These are phyloP conservation scores for Dynastes grantii DNA, from an alignment of 2,888 invertebrate species.

Conservation along the genomic window DNA sequence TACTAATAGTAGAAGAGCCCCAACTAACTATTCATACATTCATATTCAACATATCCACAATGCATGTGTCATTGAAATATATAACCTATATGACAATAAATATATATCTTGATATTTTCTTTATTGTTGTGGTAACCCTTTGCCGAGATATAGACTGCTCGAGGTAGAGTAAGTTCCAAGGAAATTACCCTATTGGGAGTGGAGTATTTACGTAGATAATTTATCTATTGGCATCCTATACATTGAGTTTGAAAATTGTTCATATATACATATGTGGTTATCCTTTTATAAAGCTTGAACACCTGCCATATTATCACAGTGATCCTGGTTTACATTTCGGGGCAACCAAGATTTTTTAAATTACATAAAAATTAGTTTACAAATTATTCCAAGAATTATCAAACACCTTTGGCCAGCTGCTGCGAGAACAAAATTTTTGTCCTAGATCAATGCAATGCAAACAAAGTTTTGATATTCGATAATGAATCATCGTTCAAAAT, in stretches of 20 bases:
- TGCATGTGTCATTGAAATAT: slow-evolving; percentile 49
- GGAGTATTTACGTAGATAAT: slow-evolving; percentile 21
- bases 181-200: slow-evolving; percentile 32
- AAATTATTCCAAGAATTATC: too few species aligned
- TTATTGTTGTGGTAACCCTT: slow-evolving; percentile 41
- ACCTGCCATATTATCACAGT: slow-evolving; percentile 9
- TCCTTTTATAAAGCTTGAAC: not conserved
- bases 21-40: slow-evolving; percentile 19
- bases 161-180: slow-evolving; percentile 17
- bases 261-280: slow-evolving; percentile 10
- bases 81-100: slow-evolving; percentile 46
- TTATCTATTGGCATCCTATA: slow-evolving; percentile 24
- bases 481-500: too few species aligned
- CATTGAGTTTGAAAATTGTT: not conserved
- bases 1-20: slow-evolving; percentile 60
- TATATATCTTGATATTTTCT: slow-evolving; percentile 42
- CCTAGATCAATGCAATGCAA: too few species aligned
- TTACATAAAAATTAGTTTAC: too few species aligned
- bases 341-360: not conserved
- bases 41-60: slow-evolving; percentile 41
- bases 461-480: too few species aligned
- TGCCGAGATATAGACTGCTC: slow-evolving; percentile 10
- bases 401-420: too few species aligned
- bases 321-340: not conserved
- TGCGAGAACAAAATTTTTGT: too few species aligned